Conservation (phyloP, 37 sponge, comb jelly and placozoan species). For the Spongilla lacustris region DNA sequence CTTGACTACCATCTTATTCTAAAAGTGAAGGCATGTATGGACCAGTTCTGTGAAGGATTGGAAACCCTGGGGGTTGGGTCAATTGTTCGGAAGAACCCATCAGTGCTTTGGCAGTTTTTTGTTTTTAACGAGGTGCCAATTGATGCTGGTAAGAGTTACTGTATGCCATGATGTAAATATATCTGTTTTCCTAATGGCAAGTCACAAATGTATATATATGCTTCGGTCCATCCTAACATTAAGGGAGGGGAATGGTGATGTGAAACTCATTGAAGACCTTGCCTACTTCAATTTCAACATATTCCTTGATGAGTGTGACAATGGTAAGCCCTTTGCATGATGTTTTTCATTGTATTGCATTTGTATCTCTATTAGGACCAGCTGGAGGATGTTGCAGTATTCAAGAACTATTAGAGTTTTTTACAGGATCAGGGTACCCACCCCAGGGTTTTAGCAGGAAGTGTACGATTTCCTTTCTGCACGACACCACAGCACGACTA, state of each 20-base stretch:
- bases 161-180: no score
- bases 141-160: constrained; percentile 3
- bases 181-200: no score
- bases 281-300: constrained; percentile 19
- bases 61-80: constrained; percentile 4
- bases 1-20: constrained; percentile 25
- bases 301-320: constrained; percentile 29
- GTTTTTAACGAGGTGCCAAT: background rate
- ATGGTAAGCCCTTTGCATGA: constrained; percentile 6
- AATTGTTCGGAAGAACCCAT: background rate
- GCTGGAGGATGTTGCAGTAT: no score
- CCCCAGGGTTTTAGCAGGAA: no score
- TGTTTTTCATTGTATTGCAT: no score
- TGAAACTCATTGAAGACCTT: constrained; percentile 3
- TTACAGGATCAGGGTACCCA: no score
- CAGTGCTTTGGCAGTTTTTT: constrained; percentile 8
- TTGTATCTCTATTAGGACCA: no score
- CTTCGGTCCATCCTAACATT: no score
- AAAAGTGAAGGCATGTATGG: constrained; percentile 25
- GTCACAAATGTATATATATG: no score
- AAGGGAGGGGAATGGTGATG: no score
- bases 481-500: background rate
- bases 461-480: no score
- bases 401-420: no score
- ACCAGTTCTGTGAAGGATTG: constrained; percentile 25